Conservation (phyloP, 2,888 invertebrate genomes). For the Muschampia staudingeri region DNA sequence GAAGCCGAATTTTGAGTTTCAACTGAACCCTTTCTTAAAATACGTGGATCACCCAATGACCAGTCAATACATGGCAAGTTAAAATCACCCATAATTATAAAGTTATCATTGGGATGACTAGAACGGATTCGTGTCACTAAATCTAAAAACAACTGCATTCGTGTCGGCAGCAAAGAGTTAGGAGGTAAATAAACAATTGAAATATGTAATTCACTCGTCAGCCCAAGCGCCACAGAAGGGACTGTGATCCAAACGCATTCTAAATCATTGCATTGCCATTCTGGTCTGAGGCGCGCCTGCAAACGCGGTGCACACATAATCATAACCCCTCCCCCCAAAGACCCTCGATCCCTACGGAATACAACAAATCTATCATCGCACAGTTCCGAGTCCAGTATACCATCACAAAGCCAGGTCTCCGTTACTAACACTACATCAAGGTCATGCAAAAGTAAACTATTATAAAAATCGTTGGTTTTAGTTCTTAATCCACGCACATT, state of each 20-base stretch:
- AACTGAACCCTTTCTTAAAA: not conserved
- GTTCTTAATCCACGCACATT: conserved; percentile 8
- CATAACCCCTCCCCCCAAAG: not conserved
- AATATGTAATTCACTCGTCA: not conserved
- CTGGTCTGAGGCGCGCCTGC: not conserved
- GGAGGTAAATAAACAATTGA: not conserved
- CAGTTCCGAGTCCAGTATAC: not conserved
- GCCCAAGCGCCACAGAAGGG: not conserved
- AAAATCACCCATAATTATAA: not conserved
- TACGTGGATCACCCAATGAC: not conserved
- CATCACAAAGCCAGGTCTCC: not conserved
- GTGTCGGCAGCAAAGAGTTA: not conserved
- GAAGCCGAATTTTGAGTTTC: not conserved
- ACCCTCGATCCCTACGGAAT: not conserved
- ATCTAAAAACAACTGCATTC: not conserved
- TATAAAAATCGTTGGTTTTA: not conserved
- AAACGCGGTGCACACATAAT: not conserved
- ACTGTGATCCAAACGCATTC: not conserved
- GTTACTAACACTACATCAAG: not conserved
- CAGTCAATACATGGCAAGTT: not conserved
- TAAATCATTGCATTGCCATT: not conserved
- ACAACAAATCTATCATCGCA: not conserved
- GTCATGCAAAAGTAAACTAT: not conserved
- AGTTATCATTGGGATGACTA: not conserved
- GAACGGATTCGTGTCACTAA: not conserved